Evolutionary conservation across 2,888 invertebrate species (phyloP), one percentile per base, ranked within the genome.

Genomic region (Sarcophaga variegata): DNA sequence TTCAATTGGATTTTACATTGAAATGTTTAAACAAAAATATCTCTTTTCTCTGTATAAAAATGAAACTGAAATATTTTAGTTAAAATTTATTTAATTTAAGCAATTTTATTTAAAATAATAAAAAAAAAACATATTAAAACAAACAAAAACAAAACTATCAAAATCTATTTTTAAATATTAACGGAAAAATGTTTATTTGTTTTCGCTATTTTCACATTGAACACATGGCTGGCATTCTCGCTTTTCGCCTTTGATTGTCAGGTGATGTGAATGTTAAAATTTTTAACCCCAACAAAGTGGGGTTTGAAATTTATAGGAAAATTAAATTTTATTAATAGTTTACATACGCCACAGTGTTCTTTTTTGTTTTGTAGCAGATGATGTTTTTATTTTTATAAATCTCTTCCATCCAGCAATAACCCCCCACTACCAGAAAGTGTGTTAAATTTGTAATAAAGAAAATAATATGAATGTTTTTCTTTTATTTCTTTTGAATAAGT

Each of bases 31-130:
- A 54, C 12, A 54, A 54, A 54, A 49, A 14, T 14, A 14, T 54
- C 14, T 54, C 17, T 17, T 54, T 20, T 54, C 54, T 54, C 17
- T 54, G 12, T 54, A 54, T 54, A 14, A 37, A 37, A 37, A 10
- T 54, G 2, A 62, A 60, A n/a, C 10, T 49, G 63, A 83, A 59
- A 75, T 72, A 67, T 74, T 72, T 81, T 81, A 81, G 77, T 75
- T 69, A 47, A 83, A 83, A 83, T 81, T 83, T 66, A 78, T 74
- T 86, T 62, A 77, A 77, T 86, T 71, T 86, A 83, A 81, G 72
- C 54, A 83, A 74, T 74, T 83, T 81, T 72, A 70, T 69, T 83
- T 71, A 63, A 77, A 67, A 83, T 64, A 77, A 69, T 70, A 74
- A 14, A 67, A 76, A 76, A 80, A 62, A 60, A 11, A 45, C 2